A percentile compares a stretch with the other conserved stretches of the same genome.
phyloP scores from a whole-genome alignment of 2,888 invertebrate genomes.

The Opisthograptis luteolata region DNA sequence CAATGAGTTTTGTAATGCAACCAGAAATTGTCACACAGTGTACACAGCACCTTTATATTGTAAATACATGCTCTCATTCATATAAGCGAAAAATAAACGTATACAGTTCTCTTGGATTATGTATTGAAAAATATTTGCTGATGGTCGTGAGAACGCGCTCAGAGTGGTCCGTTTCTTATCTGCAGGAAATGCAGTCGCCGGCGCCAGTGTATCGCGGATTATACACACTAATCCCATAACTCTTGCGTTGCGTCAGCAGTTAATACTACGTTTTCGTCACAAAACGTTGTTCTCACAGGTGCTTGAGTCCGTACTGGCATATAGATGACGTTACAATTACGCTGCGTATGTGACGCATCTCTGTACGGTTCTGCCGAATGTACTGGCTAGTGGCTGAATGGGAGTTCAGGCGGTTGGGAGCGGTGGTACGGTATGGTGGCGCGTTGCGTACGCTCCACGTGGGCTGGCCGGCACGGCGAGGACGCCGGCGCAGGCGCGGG shows the following conservation, averaged over 20 bases:
- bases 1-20: conserved; percentile 5
- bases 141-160: conserved; percentile 55
- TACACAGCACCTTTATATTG: background rate
- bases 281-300: conserved; percentile 21
- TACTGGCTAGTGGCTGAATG: conserved; percentile 70
- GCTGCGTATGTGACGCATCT: too few relatives aligned
- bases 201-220: conserved; percentile 68
- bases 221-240: conserved; percentile 58
- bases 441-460: conserved; percentile 74
- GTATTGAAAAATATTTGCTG: conserved; percentile 25
- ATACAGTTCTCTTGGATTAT: background rate
- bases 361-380: too few relatives aligned
- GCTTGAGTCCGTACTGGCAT: conserved; percentile 12
- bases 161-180: conserved; percentile 68
- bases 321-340: conserved; percentile 19
- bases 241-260: conserved; percentile 47
- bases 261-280: conserved; percentile 3
- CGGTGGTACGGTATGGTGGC: conserved; percentile 49
- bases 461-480: conserved; percentile 45
- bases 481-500: conserved; percentile 22
- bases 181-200: conserved; percentile 72
- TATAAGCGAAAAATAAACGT: background rate
- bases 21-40: background rate
- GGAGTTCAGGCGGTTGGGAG: conserved; percentile 50
- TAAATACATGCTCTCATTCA: background rate